phyloP scores from a whole-genome alignment of 2,113 vertebrate genomes.

The Daboia siamensis region DNA sequence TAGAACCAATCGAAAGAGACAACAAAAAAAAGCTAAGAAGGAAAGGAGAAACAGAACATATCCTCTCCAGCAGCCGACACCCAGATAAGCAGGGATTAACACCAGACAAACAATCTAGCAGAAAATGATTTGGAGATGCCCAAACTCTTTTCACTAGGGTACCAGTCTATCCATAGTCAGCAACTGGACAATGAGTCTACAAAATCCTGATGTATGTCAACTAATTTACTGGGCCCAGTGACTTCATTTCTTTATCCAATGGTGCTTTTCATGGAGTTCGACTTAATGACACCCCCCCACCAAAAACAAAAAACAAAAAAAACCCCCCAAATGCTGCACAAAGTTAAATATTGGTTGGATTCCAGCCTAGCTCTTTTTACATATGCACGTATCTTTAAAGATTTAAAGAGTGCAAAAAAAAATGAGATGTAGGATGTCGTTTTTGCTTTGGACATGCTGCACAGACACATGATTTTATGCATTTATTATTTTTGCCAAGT shows the following conservation, averaged over 20 bases:
- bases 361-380: not conserved
- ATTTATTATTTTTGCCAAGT: constrained; percentile 47
- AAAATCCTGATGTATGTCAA: not conserved
- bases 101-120: no score
- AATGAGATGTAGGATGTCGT: constrained; percentile 16
- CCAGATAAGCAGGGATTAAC: no score
- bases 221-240: not conserved
- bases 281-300: no score
- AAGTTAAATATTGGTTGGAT: not conserved
- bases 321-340: no score
- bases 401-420: constrained; percentile 33
- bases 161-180: not conserved
- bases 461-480: constrained; percentile 35
- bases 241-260: not conserved
- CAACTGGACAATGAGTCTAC: no score
- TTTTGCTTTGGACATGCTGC: constrained; percentile 34
- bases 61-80: no score
- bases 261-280: not conserved
- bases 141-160: not conserved
- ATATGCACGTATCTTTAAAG: not conserved
- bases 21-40: no score
- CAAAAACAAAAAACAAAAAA: no score
- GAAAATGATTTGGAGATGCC: not conserved
- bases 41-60: no score
- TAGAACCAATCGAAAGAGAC: no score